Percentiles rank a stretch among this genome's conserved stretches.
Conservation (phyloP, 2,888 invertebrate species). For the Sminthurinus aureus region DNA sequence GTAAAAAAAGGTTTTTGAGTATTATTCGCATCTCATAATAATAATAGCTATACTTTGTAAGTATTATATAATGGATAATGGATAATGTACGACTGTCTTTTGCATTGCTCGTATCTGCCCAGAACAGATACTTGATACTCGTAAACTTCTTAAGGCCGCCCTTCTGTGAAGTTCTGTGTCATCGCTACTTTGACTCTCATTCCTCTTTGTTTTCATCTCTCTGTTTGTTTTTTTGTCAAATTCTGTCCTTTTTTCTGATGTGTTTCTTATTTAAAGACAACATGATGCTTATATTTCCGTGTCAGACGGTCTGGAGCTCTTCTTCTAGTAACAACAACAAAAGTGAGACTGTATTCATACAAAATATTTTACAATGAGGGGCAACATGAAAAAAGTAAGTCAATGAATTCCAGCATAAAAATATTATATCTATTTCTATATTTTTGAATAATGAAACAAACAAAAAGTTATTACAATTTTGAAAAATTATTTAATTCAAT, state of each 20-base stretch:
- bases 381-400: background rate
- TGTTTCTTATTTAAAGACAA: conserved; percentile 8
- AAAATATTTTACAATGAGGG: background rate
- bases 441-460: too few species aligned
- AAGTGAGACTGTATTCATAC: background rate
- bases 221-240: background rate
- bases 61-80: too few species aligned
- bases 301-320: background rate
- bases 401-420: too few species aligned
- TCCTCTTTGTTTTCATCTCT: background rate
- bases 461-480: too few species aligned
- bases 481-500: too few species aligned
- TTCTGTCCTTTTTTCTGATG: background rate
- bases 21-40: too few species aligned
- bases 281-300: background rate
- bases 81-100: too few species aligned
- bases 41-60: too few species aligned
- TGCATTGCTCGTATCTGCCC: too few species aligned
- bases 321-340: background rate
- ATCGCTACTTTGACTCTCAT: background rate
- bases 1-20: too few species aligned
- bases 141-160: background rate
- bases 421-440: too few species aligned
- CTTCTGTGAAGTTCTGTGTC: conserved; percentile 23
- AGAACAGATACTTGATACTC: too few species aligned